Conservation (phyloP, 2,113 vertebrate species). For the Gavialis gangeticus region DNA sequence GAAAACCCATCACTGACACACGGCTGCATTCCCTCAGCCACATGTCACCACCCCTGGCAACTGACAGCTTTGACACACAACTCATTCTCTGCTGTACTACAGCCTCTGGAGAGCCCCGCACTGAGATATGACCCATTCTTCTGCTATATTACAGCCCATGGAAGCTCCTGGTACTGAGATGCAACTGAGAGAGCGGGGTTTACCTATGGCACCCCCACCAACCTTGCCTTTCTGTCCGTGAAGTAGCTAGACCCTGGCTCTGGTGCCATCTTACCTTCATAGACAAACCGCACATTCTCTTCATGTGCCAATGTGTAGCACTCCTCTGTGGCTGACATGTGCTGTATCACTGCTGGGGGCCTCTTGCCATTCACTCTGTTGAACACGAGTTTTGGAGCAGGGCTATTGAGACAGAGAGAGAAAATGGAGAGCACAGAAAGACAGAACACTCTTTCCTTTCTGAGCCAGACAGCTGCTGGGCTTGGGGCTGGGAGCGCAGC, state of each 20-base stretch:
- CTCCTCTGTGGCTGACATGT: conserved; percentile 79
- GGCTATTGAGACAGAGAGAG: conserved; percentile 59
- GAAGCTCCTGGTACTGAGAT: background rate
- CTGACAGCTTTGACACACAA: too few species aligned
- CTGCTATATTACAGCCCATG: background rate
- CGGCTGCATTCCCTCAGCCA: too few species aligned
- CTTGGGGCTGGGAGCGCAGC: background rate
- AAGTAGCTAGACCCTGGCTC: background rate
- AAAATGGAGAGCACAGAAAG: fast-evolving
- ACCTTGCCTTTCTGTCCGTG: background rate
- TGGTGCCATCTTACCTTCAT: conserved; percentile 85
- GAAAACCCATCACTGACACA: too few species aligned
- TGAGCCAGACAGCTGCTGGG: background rate
- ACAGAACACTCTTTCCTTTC: background rate
- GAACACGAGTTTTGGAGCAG: conserved; percentile 90
- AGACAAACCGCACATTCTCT: conserved; percentile 94
- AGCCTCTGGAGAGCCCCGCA: background rate
- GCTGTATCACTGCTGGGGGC: conserved; percentile 77
- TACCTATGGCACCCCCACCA: background rate
- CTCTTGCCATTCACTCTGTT: conserved; percentile 92
- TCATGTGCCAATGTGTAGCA: conserved; percentile 92
- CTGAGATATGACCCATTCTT: background rate
- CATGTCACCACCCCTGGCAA: too few species aligned
- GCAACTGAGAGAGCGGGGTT: fast-evolving
- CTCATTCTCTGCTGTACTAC: too few species aligned